phyloP scores from a whole-genome alignment of 2,797 vertebrate species.

The Rousettus madagascariensis region DNA sequence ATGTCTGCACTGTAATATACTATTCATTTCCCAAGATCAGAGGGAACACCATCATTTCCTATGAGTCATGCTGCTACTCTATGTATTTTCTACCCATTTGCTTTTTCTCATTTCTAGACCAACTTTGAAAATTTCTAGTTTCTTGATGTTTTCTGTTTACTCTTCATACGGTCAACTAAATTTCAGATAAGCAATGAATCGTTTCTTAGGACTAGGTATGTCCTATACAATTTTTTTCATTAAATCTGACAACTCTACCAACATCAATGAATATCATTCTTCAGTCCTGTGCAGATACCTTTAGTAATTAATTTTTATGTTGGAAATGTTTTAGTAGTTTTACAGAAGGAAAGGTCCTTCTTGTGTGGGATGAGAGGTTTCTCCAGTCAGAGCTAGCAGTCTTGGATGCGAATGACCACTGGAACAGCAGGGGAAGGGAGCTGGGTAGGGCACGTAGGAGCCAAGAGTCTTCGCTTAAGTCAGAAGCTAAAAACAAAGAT shows the following conservation, averaged over 20 bases:
- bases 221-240: background rate
- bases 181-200: background rate
- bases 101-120: background rate
- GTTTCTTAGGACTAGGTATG: background rate
- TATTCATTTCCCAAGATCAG: background rate
- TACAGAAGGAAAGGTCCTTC: background rate
- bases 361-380: background rate
- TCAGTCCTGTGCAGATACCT: background rate
- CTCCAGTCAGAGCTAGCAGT: background rate
- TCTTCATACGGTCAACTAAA: background rate
- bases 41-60: background rate
- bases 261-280: background rate
- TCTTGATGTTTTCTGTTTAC: background rate
- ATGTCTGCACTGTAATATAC: background rate
- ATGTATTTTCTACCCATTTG: background rate
- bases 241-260: background rate
- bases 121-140: background rate
- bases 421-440: background rate
- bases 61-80: background rate
- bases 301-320: slow-evolving; percentile 11
- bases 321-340: background rate
- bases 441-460: background rate
- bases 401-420: background rate
- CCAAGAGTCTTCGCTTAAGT: background rate
- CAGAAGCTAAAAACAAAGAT: background rate